These are phyloP conservation scores for Hozukius guyotensis DNA, from an alignment of 2,797 vertebrate genomes.

Conservation along the genomic window DNA sequence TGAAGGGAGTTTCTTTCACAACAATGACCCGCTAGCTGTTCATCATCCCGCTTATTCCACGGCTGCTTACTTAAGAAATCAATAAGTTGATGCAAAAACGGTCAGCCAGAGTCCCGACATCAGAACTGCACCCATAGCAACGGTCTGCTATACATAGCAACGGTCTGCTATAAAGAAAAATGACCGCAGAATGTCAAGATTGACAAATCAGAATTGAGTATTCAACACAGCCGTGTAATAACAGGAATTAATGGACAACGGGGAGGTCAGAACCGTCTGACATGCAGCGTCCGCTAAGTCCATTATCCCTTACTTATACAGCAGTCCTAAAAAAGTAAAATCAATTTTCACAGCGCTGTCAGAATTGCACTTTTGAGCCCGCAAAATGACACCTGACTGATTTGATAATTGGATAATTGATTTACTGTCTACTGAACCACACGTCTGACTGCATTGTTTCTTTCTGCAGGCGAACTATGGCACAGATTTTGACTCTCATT, in stretches of 20 bases:
- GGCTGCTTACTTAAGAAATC: no score
- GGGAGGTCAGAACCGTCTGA: neutral
- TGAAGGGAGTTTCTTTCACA: no score
- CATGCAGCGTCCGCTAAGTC: neutral
- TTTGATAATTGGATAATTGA: slow-evolving; percentile 13
- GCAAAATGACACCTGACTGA: slow-evolving; percentile 5
- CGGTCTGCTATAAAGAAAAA: no score
- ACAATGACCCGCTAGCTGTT: no score
- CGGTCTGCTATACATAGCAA: no score
- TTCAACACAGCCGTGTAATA: no score
- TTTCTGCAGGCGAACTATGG: neutral
- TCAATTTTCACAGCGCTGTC: neutral
- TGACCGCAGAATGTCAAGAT: no score
- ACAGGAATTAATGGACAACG: neutral
- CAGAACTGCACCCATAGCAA: no score
- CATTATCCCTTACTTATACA: neutral
- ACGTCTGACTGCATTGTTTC: neutral
- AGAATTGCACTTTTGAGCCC: neutral
- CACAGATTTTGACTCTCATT: neutral
- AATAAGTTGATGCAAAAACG: no score
- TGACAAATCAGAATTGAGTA: no score
- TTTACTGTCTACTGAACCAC: neutral
- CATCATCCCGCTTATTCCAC: no score
- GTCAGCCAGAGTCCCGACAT: no score
- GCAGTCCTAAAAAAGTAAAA: neutral